phyloP scores from a whole-genome alignment of 2,797 vertebrate species.

The Muraenolepis orangiensis region DNA sequence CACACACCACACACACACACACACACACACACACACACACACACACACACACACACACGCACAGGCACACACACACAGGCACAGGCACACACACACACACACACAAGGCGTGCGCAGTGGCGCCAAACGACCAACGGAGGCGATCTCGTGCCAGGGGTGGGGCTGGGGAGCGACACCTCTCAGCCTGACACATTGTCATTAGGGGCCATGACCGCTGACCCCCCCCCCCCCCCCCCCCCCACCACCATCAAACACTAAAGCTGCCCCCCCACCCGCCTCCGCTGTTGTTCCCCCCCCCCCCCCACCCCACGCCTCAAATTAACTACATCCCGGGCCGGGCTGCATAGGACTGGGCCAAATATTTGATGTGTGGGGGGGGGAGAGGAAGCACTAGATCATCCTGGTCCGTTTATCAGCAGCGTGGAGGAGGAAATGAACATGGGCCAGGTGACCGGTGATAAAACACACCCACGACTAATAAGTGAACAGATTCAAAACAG shows the following conservation, averaged over 20 bases:
- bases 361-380: constrained; percentile 66
- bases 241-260: constrained; percentile 67
- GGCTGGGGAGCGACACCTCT: constrained; percentile 29
- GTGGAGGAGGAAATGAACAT: constrained; percentile 61
- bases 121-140: constrained; percentile 58
- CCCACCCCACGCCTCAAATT: constrained; percentile 69
- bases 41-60: neutral
- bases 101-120: constrained; percentile 12
- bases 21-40: neutral
- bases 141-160: constrained; percentile 42
- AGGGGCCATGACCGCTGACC: constrained; percentile 66
- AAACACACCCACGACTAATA: constrained; percentile 49
- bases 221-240: constrained; percentile 62
- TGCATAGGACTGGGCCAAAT: constrained; percentile 62
- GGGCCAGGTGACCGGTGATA: constrained; percentile 56
- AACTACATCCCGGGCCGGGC: constrained; percentile 58
- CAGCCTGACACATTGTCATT: constrained; percentile 68
- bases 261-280: constrained; percentile 61
- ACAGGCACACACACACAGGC: neutral
- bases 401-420: constrained; percentile 58
- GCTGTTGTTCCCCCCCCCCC: constrained; percentile 56
- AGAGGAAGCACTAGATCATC: constrained; percentile 70
- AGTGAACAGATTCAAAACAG: constrained; percentile 30
- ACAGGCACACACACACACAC: neutral
- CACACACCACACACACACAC: too few species aligned